These are phyloP conservation scores for Tinamus guttatus DNA, from an alignment of 2,113 vertebrate species.

Conservation along the genomic window DNA sequence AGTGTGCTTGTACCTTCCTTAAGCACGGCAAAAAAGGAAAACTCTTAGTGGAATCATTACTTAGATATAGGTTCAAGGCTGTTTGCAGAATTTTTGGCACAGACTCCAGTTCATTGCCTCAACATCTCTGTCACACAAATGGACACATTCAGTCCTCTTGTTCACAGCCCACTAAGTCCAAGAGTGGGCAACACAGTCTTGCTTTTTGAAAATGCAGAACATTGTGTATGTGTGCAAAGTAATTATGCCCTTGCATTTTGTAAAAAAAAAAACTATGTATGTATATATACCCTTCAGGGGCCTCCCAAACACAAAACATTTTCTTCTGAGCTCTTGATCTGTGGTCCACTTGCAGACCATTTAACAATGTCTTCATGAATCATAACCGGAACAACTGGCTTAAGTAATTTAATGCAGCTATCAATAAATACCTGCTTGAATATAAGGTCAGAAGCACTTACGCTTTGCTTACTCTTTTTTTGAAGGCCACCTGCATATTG, in stretches of 20 bases:
- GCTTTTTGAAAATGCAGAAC: background rate
- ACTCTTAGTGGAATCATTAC: background rate
- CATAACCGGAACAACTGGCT: background rate
- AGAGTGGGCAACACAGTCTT: background rate
- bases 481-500: constrained; percentile 82
- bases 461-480: background rate
- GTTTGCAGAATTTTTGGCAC: background rate
- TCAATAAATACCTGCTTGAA: background rate
- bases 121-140: background rate
- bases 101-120: background rate
- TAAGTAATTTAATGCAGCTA: background rate
- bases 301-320: background rate
- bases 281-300: background rate
- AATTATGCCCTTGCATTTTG: background rate
- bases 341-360: background rate
- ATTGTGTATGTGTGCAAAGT: background rate
- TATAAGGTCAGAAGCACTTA: background rate
- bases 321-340: background rate
- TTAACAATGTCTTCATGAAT: background rate
- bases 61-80: background rate
- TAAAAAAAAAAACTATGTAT: background rate
- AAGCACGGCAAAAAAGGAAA: background rate
- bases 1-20: background rate
- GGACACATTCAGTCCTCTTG: background rate
- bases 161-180: background rate